phyloP scores from a whole-genome alignment of 2,888 invertebrate species.

The Andrena minutula region DNA sequence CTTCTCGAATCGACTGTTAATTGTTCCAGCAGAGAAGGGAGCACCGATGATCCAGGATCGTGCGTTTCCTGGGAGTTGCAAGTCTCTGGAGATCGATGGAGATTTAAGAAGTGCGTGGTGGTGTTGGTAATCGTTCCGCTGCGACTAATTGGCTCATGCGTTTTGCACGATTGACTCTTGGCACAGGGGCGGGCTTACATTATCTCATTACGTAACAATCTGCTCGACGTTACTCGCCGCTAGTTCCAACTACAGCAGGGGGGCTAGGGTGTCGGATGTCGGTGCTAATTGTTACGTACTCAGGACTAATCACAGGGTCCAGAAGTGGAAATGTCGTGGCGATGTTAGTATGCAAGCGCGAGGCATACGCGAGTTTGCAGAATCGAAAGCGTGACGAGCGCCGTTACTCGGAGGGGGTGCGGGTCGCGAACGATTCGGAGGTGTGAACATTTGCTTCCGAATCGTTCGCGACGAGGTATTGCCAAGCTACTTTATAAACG shows the following conservation, averaged over 20 bases:
- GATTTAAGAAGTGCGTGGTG: not conserved
- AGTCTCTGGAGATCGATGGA: not conserved
- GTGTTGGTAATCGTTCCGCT: not conserved
- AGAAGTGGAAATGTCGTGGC: constrained; percentile 66
- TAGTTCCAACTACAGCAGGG: constrained; percentile 21
- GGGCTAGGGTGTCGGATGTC: constrained; percentile 33
- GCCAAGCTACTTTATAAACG: constrained; percentile 15
- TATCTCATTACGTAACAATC: constrained; percentile 45
- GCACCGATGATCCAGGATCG: not conserved
- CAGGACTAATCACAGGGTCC: constrained; percentile 66
- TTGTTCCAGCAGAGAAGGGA: not conserved
- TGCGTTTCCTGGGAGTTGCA: not conserved
- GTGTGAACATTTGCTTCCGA: not conserved
- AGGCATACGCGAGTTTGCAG: constrained; percentile 32
- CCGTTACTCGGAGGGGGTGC: not conserved
- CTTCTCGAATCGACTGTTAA: not conserved
- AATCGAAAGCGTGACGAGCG: constrained; percentile 34
- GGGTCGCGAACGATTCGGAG: constrained; percentile 29
- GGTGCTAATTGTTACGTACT: constrained; percentile 55
- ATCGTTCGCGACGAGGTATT: constrained; percentile 12
- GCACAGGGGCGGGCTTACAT: constrained; percentile 12
- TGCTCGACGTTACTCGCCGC: constrained; percentile 35
- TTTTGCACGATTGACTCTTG: constrained; percentile 30
- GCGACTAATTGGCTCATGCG: constrained; percentile 28
- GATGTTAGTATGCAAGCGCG: constrained; percentile 55